Base-by-base conservation (phyloP, 1,140 invertebrate genomes). In the Pentalonia nigronervosa region DNA sequence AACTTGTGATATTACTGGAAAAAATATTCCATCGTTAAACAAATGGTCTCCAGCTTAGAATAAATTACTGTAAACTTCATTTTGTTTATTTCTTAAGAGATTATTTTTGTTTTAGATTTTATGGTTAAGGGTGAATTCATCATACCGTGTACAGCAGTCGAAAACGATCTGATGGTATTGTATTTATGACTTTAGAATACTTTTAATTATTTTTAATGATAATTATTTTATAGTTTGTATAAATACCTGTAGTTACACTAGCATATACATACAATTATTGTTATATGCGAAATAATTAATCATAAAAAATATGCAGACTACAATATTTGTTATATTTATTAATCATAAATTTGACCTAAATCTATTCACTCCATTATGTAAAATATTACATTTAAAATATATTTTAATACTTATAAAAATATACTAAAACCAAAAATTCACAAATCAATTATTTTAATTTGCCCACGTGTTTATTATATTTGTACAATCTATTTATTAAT, bases 41-140 rank as follows among this genome's bases (percentile, higher is more conserved):
- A 76, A n/a, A 76, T 20, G 6, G n/a, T 76, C 17, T n/a, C 7
- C n/a, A 67, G 11, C 60, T 14, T n/a, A 76, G n/a, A 76, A 76
- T n/a, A 76, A 76, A 76, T n/a, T 14, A 14, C 0, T n/a, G 30
- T 17, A 76, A n/a, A n/a, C n/a, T 67, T 67, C 0, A 67, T 67
- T 67, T 67, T 67, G 2, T 67, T 67, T 67, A 67, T 67, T 67
- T 67, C 14, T 4, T 0, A 23, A 4, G 4, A n/a, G 30, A 67
- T 30, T 67, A 67, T 86, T 86, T 86, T 86, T 90, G n/a, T 90
- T 90, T 90, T 23, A 90, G 89, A 45, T 90, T 41, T 25, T 45
- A n/a, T n/a, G 6, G 25, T 90, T 67, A 41, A 30, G 89, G 20
- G 53, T 11, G 56, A n/a, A 45, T 25, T 25, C 23, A 36, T 60